phyloP scores from a whole-genome alignment of 2,888 invertebrate genomes.

The Sarcophaga variegata region DNA sequence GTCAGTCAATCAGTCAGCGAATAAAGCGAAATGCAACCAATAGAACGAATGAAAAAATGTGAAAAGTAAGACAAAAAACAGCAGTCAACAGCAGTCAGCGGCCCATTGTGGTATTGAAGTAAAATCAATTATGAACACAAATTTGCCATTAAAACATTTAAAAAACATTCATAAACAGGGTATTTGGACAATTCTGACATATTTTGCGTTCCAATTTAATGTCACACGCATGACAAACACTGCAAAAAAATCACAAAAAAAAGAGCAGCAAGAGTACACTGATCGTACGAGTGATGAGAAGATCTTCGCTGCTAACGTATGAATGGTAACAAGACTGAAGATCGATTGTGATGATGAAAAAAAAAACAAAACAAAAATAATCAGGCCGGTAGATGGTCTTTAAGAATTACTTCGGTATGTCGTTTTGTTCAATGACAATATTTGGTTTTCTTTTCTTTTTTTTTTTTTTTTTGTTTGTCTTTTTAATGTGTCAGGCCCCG shows the following conservation, averaged over 20 bases:
- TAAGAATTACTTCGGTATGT: slow-evolving; percentile 26
- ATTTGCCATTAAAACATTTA: slow-evolving; percentile 81
- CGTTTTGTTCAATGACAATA: neutral
- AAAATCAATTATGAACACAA: slow-evolving; percentile 80
- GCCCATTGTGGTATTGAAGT: neutral
- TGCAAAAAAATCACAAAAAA: neutral
- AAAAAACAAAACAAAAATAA: neutral
- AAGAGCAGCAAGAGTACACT: neutral
- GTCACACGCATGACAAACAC: slow-evolving; percentile 67
- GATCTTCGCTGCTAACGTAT: slow-evolving; percentile 25
- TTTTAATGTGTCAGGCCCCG: slow-evolving; percentile 42
- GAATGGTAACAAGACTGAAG: slow-evolving; percentile 18
- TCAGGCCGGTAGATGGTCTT: slow-evolving; percentile 6
- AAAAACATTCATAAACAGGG: slow-evolving; percentile 75
- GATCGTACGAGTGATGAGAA: neutral
- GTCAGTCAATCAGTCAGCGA: neutral
- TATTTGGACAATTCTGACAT: slow-evolving; percentile 81
- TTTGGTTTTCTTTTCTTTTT: neutral
- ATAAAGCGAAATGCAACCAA: no score
- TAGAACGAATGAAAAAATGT: neutral
- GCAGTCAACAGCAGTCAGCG: neutral
- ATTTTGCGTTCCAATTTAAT: slow-evolving; percentile 74
- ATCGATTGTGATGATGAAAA: slow-evolving; percentile 28
- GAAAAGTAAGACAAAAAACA: neutral
- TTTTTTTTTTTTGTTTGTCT: neutral